These are phyloP conservation scores for Erannis defoliaria DNA, from an alignment of 2,888 invertebrate species.

Conservation along the genomic window DNA sequence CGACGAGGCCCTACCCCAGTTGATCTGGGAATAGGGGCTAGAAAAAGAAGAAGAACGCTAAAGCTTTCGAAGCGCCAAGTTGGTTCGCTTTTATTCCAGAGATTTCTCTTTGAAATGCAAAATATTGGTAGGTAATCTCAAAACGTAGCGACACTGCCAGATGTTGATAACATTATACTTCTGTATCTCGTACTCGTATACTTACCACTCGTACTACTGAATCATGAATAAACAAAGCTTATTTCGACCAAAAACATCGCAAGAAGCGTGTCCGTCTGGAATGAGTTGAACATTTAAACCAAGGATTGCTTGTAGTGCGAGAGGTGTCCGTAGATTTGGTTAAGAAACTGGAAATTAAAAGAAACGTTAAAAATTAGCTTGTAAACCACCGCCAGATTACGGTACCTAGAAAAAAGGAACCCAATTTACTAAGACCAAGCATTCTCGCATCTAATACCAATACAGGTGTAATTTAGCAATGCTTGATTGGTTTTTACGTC, in stretches of 20 bases:
- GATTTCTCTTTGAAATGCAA: neutral
- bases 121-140: constrained; percentile 6
- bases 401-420: too few species aligned
- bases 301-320: constrained; percentile 42
- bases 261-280: constrained; percentile 35
- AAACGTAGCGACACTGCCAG: constrained; percentile 1
- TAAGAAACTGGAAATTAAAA: neutral
- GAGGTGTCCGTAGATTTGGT: constrained; percentile 5
- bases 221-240: constrained; percentile 36
- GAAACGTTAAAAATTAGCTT: too few species aligned
- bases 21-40: too few species aligned
- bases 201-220: constrained; percentile 11
- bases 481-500: too few species aligned
- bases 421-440: too few species aligned
- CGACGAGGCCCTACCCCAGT: too few species aligned
- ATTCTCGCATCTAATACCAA: too few species aligned
- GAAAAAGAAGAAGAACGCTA: too few species aligned
- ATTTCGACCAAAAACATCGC: constrained; percentile 30
- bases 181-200: constrained; percentile 14
- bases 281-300: constrained; percentile 39
- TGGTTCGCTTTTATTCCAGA: too few species aligned
- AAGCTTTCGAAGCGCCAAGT: too few species aligned
- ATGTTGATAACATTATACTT: constrained; percentile 10
- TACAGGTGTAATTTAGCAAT: too few species aligned
- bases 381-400: too few species aligned